These are phyloP conservation scores for Procapra przewalskii DNA, from an alignment of 2,113 vertebrate genomes.

Conservation along the genomic window DNA sequence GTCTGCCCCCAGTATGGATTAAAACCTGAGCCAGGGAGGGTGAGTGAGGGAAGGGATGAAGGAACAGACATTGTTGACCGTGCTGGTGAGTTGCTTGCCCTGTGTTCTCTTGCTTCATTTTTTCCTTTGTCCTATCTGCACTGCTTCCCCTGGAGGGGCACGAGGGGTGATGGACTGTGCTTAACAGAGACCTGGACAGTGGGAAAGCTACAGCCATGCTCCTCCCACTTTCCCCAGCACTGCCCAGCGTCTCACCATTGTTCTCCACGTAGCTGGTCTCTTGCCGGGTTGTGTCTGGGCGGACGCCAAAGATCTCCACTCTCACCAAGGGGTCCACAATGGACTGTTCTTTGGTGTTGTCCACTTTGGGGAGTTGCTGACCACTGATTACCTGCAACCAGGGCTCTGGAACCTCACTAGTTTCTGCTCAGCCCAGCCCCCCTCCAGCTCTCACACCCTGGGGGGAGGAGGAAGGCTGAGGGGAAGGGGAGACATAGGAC, in stretches of 20 bases:
- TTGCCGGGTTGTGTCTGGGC: conserved; percentile 84
- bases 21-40: conserved; percentile 84
- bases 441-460: background rate
- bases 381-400: conserved; percentile 91
- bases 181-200: background rate
- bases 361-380: conserved; percentile 94
- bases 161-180: background rate
- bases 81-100: background rate
- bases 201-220: background rate
- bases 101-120: background rate
- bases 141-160: background rate
- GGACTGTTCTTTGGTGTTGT: conserved; percentile 87
- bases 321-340: conserved; percentile 93
- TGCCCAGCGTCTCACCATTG: conserved; percentile 85
- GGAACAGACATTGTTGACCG: background rate
- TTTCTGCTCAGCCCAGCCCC: background rate
- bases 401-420: background rate
- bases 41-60: background rate
- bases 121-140: background rate
- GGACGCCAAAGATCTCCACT: conserved; percentile 92
- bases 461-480: background rate
- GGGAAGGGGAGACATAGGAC: background rate
- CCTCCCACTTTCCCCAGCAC: background rate
- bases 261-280: conserved; percentile 95
- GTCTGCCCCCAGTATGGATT: conserved; percentile 93